These are phyloP conservation scores for Musca domestica DNA, from an alignment of 1,140 invertebrate species.

Conservation along the genomic window DNA sequence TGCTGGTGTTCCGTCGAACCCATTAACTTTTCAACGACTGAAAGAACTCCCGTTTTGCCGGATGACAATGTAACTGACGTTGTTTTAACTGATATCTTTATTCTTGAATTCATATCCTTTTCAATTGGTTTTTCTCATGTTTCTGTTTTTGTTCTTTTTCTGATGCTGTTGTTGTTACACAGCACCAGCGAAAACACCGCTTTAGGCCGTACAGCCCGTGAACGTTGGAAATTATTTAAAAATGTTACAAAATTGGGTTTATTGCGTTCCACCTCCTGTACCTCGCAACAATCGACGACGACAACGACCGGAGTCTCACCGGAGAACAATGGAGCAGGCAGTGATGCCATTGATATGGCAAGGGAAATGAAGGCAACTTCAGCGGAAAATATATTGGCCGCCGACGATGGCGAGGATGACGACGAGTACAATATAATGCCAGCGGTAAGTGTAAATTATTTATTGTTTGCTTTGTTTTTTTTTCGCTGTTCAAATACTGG, in stretches of 20 bases:
- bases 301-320: not conserved
- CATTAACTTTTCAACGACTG: too few species aligned
- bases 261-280: constrained; percentile 53
- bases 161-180: not conserved
- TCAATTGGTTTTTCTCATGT: too few species aligned
- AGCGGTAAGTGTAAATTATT: constrained; percentile 31
- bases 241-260: constrained; percentile 61
- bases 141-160: not conserved
- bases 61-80: too few species aligned
- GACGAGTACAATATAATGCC: constrained; percentile 41
- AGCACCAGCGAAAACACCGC: constrained; percentile 24
- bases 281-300: constrained; percentile 24
- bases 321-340: not conserved
- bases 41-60: too few species aligned
- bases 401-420: constrained; percentile 27
- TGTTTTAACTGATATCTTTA: too few species aligned
- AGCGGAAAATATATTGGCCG: constrained; percentile 28
- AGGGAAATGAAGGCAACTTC: constrained; percentile 25
- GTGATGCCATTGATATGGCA: constrained; percentile 9
- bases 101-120: too few species aligned
- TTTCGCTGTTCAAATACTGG: too few species aligned
- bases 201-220: constrained; percentile 57
- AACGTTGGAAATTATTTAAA: constrained; percentile 63
- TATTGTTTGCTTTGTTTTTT: not conserved
- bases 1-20: too few species aligned